Base-by-base conservation (phyloP, 2,888 invertebrate genomes). In the Gastracanthus pulcherrimus region DNA sequence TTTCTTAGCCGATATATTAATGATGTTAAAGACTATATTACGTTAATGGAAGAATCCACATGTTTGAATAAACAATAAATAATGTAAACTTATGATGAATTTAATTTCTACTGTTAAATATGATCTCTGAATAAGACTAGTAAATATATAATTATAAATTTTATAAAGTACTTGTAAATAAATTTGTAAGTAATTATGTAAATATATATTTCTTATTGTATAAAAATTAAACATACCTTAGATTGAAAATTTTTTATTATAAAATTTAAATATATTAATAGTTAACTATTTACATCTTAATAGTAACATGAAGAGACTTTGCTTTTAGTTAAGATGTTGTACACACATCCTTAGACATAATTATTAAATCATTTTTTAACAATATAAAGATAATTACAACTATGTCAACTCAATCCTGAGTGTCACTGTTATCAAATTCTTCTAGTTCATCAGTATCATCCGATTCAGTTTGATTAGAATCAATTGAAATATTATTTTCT, bases 1-100 rank as follows among this genome's bases (percentile, higher is more conserved):
- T 90, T 90, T 79, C 71, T 90, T 26, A 86, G 87, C 5, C 84
- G 87, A 58, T 90, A 86, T 66, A 89, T 89, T 36, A 86, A 83
- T 11, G 89, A 90, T 76, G 85, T 90, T 13, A 85, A 80, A 51
- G 85, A 88, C 76, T 90, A 89, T 75, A 85, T 90, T 19, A 87
- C 87, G 60, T 45, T 89, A 74, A 87, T 88, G 84, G 88, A 87
- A 81, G 84, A 86, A 45, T 84, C 85, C 23, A 77, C 19, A 0
- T 64, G 11, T 36, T 58, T 76, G 45, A 71, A 69, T 55, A 78
- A 58, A 45, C 16, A 62, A 3, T 74, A 36, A 74, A 55, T n/a
- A 2, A 64, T 55, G 23, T 78, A 45, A 38, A 60, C 4, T 34
- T 48, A 51, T 62, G 11, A 41, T n/a, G 11, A 58, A 76, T 48